A percentile compares a stretch with the other conserved stretches of the same genome.
Conservation (phyloP, 2,888 invertebrate species). For the Endomychus coccineus region DNA sequence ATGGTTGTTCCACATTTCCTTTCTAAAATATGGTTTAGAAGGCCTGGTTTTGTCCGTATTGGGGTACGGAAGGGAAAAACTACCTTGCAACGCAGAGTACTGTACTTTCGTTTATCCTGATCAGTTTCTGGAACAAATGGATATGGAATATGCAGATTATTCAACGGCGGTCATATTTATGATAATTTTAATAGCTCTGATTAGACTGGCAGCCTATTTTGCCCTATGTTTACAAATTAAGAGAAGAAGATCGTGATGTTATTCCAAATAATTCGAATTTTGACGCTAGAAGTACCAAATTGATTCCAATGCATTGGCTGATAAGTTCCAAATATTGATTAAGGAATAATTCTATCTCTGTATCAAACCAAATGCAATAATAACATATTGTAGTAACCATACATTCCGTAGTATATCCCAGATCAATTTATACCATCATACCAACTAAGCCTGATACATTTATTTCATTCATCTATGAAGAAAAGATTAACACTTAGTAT, state of each 20-base stretch:
- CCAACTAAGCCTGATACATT: too few species aligned
- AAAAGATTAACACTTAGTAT: too few species aligned
- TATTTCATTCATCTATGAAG: too few species aligned
- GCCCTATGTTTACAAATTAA: slow-evolving; percentile 52
- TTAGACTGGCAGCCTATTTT: slow-evolving; percentile 59
- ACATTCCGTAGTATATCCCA: too few species aligned
- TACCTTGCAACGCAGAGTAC: slow-evolving; percentile 67
- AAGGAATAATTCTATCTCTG: too few species aligned
- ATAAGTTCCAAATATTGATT: too few species aligned
- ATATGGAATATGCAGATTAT: slow-evolving; percentile 61
- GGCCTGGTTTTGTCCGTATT: slow-evolving; percentile 75
- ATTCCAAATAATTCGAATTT: background rate
- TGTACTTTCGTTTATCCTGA: slow-evolving; percentile 67
- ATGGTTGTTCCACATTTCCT: slow-evolving; percentile 85
- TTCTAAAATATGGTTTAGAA: slow-evolving; percentile 82
- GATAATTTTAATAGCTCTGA: slow-evolving; percentile 52
- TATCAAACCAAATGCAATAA: too few species aligned
- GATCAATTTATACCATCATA: too few species aligned
- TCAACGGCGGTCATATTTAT: slow-evolving; percentile 59
- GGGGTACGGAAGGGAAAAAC: slow-evolving; percentile 66
- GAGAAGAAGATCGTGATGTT: slow-evolving; percentile 10
- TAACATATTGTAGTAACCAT: too few species aligned
- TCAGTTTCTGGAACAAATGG: slow-evolving; percentile 67
- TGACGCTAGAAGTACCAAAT: slow-evolving; percentile 2
- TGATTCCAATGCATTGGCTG: too few species aligned